Evolutionary conservation across 2,797 vertebrate species (phyloP), one percentile per base, ranked within the genome.

Genomic region (Neopelma chrysocephalum): DNA sequence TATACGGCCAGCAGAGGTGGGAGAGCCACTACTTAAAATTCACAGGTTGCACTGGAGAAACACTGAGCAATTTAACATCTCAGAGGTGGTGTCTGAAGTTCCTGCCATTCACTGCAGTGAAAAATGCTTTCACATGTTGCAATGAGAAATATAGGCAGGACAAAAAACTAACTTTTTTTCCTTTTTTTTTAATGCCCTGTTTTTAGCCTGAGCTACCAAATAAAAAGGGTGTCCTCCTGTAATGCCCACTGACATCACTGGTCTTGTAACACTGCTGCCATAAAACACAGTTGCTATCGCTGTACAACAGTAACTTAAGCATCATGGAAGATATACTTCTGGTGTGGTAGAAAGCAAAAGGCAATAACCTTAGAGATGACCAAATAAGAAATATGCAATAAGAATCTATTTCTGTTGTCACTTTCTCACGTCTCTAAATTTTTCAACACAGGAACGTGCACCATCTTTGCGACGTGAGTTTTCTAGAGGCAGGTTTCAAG

Each of bases 391-490:
- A 77, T 36, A 76, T 26, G 36, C 77, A 90, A 32, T 20, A 79
- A 58, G n/a, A 72, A 61, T 72, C 82, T 93, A 73, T 68, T 89
- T 87, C 85, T 90, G 89, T 58, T 48, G 50, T 47, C 0, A 22
- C 79, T 64, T 90, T 61, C 60, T 83, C 47, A 61, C 40, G 19
- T 14, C 27, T 76, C 38, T 19, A 18, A 38, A 12, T 77, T 85
- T 61, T 36, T 0, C 15, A 56, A 50, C 14, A 20, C 0, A 2
- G 58, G 38, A 69, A 10, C 1, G 0, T 2, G 40, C 36, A 31
- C 32, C 0, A 0, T 31, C 32, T 64, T 64, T 40, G n/a, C 0
- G 0, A 32, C 2, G 9, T 0, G 6, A 6, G n/a, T 32, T 22
- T 77, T 62, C 53, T 32, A 36, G 27, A 76, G 62, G 62, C 86